Evolutionary conservation across 2,113 vertebrate genomes (phyloP).

Genomic region (Hippocampus zosterae): DNA sequence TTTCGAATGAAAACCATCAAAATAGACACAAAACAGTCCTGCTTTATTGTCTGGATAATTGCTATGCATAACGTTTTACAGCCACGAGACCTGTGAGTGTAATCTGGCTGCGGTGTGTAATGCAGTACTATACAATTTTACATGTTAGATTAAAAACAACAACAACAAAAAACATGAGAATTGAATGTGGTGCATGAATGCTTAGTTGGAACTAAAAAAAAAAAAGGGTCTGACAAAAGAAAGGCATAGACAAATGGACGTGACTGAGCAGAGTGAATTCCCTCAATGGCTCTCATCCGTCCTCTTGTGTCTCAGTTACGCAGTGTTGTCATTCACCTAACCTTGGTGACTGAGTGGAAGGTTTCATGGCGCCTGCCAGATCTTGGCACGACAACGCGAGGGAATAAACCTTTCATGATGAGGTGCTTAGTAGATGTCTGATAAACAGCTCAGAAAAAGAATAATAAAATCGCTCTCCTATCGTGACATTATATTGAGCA

Average conservation of each 20-base stretch:
- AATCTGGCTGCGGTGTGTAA: background rate
- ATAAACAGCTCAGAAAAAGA: conserved; percentile 38
- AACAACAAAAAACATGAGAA: background rate
- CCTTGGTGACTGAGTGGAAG: conserved; percentile 62
- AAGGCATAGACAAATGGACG: conserved; percentile 6
- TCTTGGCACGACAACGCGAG: conserved; percentile 53
- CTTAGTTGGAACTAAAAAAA: background rate
- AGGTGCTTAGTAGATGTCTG: conserved; percentile 63
- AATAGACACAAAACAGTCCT: background rate
- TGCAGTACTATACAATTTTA: background rate
- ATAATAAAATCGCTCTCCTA: conserved; percentile 48
- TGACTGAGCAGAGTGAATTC: conserved; percentile 16
- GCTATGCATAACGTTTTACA: background rate
- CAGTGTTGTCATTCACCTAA: conserved; percentile 61
- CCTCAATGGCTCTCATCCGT: conserved; percentile 26
- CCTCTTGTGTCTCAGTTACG: conserved; percentile 45
- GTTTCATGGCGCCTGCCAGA: conserved; percentile 62
- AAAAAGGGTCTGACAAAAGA: background rate
- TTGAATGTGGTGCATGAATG: background rate
- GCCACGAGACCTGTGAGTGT: background rate
- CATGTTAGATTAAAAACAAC: background rate
- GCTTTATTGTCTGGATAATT: background rate
- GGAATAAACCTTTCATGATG: conserved; percentile 64
- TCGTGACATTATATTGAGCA: conserved; percentile 48
- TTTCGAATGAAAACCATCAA: background rate